Base-by-base conservation (phyloP, 2,888 invertebrate species). In the Leucania comma region DNA sequence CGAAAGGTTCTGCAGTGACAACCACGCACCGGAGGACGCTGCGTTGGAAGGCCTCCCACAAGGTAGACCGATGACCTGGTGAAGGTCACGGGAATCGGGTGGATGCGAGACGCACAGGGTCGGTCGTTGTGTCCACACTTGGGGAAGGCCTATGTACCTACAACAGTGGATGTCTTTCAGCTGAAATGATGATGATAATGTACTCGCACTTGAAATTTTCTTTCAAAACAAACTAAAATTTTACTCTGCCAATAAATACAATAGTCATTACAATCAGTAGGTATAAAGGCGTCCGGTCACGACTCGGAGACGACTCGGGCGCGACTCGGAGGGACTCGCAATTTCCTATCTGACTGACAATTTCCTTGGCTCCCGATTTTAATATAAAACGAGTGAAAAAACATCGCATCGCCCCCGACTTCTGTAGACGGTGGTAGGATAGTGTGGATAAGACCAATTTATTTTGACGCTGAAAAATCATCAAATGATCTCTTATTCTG, bases 311-410 rank as follows among this genome's bases (percentile, higher is more conserved):
- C 82, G 70, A 77, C 81, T 80, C 75, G 82, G 78, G 76, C 84
- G 83, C 89, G 81, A 71, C 84, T 81, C 81, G 81, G 72, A 77
- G 83, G 87, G 88, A 88, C 89, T 88, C 87, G 91, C 93, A 95
- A 95, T 95, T 95, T 95, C 95, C 95, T 92, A 93, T 93, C 93
- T 90, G 92, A 92, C 95, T 95, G 95, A 95, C 95, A 95, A 95
- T 95, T 95, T 95, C 95, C 95, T 93, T 88, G 90, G 91, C 91
- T 89, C 93, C 91, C 93, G 94, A 95, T 95, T 95, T 95, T 95
- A 94, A 95, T 95, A 94, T 94, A 94, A 94, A 94, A 95, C 94
- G 95, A 95, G 68, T 78, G 94, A 95, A 95, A 95, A 95, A 93
- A 95, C 85, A 85, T 80, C 83, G 80, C 93, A 93, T 86, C 89